A percentile compares a stretch with the other conserved stretches of the same genome.
phyloP scores from a whole-genome alignment of 2,888 invertebrate genomes.

The Torymus texanus region DNA sequence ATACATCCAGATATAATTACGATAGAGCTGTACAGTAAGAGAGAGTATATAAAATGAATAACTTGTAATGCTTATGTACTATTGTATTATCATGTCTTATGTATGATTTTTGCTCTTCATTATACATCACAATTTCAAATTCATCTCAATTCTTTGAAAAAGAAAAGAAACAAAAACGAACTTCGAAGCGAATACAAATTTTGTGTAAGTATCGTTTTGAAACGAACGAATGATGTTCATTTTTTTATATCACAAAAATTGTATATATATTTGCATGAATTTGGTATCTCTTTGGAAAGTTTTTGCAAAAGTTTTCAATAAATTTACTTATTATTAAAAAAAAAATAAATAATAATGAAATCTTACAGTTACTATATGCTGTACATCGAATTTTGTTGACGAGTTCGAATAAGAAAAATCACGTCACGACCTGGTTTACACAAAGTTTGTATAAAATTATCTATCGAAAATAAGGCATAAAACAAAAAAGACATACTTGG shows the following conservation, averaged over 20 bases:
- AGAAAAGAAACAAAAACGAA: too few relatives aligned
- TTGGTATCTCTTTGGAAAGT: not conserved
- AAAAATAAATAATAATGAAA: too few relatives aligned
- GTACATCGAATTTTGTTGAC: not conserved
- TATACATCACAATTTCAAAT: slow-evolving; percentile 3
- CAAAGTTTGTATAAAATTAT: not conserved
- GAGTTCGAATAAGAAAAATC: not conserved
- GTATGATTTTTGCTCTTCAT: slow-evolving; percentile 17
- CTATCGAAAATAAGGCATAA: not conserved
- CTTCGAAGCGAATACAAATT: slow-evolving; percentile 1
- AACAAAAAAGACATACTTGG: not conserved
- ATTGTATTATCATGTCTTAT: slow-evolving; percentile 28
- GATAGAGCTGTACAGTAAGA: slow-evolving; percentile 35
- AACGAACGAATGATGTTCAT: not conserved
- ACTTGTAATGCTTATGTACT: slow-evolving; percentile 33
- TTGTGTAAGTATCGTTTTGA: slow-evolving; percentile 14
- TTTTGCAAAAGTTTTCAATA: not conserved
- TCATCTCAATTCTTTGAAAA: slow-evolving; percentile 1
- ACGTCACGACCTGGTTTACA: not conserved
- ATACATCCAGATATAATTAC: slow-evolving; percentile 38
- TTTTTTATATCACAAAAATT: slow-evolving; percentile 3
- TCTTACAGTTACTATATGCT: not conserved
- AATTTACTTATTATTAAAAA: not conserved
- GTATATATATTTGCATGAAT: not conserved
- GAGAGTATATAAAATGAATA: slow-evolving; percentile 29